Conservation (phyloP, 1,140 invertebrate species). For the Condylostylus longicornis region DNA sequence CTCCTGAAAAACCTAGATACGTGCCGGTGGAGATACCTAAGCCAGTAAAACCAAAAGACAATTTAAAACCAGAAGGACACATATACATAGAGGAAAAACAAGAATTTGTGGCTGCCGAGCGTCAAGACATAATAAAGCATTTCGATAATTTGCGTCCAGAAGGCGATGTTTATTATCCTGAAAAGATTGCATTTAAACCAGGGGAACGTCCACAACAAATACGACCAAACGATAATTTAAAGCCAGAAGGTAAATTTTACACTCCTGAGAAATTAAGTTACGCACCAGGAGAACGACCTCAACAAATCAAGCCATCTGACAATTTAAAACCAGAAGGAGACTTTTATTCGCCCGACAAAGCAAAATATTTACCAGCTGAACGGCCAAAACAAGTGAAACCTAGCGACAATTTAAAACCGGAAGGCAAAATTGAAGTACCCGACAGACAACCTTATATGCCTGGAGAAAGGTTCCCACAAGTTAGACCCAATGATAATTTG, state of each 20-base stretch:
- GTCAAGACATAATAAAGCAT: conserved; percentile 35
- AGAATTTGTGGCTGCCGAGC: conserved; percentile 30
- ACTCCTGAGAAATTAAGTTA: conserved; percentile 23
- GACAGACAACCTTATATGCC: conserved; percentile 26
- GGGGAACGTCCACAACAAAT: conserved; percentile 34
- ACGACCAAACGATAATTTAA: conserved; percentile 37
- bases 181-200: conserved; percentile 22
- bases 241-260: conserved; percentile 40
- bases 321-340: conserved; percentile 43
- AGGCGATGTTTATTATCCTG: conserved; percentile 32
- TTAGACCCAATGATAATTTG: conserved; percentile 41
- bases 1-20: conserved; percentile 36
- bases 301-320: conserved; percentile 32
- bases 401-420: conserved; percentile 39
- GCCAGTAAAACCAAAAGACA: conserved; percentile 36
- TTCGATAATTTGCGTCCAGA: conserved; percentile 33
- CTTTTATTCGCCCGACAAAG: conserved; percentile 27
- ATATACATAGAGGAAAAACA: conserved; percentile 11
- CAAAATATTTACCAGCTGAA: conserved; percentile 27
- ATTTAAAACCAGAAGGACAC: conserved; percentile 38
- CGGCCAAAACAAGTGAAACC: conserved; percentile 12
- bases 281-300: conserved; percentile 31
- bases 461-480: conserved; percentile 26
- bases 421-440: conserved; percentile 37
- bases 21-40: conserved; percentile 34